Evolutionary conservation across 2,113 vertebrate species (phyloP).

Genomic region (Albula glossodonta): DNA sequence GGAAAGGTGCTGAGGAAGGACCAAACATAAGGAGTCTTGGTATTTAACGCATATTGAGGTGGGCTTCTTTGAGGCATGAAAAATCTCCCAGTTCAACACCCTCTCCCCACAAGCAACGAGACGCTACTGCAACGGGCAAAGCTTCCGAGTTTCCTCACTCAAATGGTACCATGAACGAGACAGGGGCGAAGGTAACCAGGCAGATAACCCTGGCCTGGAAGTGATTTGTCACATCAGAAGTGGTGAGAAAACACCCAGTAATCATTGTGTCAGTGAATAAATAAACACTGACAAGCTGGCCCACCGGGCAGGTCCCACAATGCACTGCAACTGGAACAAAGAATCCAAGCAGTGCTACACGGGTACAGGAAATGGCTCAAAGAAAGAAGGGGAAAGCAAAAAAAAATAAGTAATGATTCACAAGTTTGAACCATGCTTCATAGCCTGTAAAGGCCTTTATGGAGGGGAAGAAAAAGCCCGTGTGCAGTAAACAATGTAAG

Average conservation of each 20-base stretch:
- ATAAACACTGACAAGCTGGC: background rate
- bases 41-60: too few relatives aligned
- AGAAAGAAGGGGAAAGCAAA: background rate
- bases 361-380: background rate
- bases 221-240: background rate
- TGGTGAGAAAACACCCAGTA: background rate
- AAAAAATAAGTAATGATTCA: background rate
- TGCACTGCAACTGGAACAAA: background rate
- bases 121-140: too few relatives aligned
- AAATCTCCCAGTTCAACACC: too few relatives aligned
- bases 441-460: too few relatives aligned
- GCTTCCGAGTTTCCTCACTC: too few relatives aligned
- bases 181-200: background rate
- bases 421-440: background rate
- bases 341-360: background rate
- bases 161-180: too few relatives aligned
- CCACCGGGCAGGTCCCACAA: background rate
- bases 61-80: too few relatives aligned
- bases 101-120: too few relatives aligned
- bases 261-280: background rate
- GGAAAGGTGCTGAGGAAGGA: too few relatives aligned
- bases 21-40: too few relatives aligned
- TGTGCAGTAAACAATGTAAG: too few relatives aligned
- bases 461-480: too few relatives aligned
- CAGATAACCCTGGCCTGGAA: background rate